These are phyloP conservation scores for Archilochus colubris DNA, from an alignment of 2,113 vertebrate species.

Conservation along the genomic window DNA sequence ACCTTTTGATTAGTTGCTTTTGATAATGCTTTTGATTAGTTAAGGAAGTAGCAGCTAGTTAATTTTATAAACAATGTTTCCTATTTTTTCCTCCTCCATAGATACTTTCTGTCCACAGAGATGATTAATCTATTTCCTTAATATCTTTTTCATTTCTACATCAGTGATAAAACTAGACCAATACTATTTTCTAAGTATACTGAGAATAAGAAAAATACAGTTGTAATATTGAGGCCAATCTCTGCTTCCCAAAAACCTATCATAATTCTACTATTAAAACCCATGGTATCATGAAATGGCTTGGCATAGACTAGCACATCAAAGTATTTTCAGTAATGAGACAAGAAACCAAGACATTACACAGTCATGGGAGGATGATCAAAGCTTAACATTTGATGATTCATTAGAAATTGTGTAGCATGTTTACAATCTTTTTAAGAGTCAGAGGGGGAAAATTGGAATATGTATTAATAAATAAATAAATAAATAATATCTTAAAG, in stretches of 20 bases:
- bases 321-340: background rate
- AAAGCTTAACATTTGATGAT: background rate
- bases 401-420: background rate
- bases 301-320: background rate
- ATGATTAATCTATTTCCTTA: background rate
- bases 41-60: background rate
- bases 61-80: background rate
- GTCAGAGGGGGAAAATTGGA: background rate
- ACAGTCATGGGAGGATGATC: background rate
- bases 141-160: background rate
- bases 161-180: background rate
- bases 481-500: background rate
- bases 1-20: background rate
- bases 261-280: background rate
- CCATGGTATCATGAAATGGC: background rate
- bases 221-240: background rate
- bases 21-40: background rate
- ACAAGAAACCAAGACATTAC: background rate
- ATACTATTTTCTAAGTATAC: background rate
- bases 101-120: background rate
- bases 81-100: background rate
- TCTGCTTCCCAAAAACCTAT: background rate
- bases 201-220: background rate
- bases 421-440: background rate
- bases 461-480: too few species aligned